Conservation (phyloP, 2,113 vertebrate species). For the Propithecus coquereli region DNA sequence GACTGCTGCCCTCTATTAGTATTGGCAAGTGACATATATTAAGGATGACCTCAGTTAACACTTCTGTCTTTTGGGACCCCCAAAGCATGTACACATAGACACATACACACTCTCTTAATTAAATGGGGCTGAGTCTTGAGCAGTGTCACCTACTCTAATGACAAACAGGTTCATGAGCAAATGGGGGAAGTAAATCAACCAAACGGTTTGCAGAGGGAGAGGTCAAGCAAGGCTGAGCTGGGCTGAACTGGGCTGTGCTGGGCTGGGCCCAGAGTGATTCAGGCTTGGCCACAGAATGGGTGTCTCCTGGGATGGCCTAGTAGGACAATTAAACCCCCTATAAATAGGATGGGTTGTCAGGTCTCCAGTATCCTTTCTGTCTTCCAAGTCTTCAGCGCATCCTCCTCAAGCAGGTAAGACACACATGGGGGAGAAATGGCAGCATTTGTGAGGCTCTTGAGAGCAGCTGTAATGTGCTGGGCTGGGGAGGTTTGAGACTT, state of each 20-base stretch:
- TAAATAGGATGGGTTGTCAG: constrained; percentile 53
- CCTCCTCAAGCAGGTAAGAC: constrained; percentile 63
- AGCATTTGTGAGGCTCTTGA: not conserved
- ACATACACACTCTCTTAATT: constrained; percentile 48
- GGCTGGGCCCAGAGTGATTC: constrained; percentile 41
- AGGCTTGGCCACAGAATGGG: constrained; percentile 49
- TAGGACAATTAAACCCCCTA: constrained; percentile 50
- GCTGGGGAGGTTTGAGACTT: not conserved
- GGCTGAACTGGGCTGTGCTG: not conserved
- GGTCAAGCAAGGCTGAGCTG: not conserved
- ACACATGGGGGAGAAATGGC: not conserved
- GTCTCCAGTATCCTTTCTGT: not conserved
- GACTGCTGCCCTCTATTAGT: not conserved
- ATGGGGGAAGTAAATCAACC: constrained; percentile 60
- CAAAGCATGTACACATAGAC: not conserved
- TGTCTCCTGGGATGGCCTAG: constrained; percentile 58
- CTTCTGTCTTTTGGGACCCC: not conserved
- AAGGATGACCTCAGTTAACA: not conserved
- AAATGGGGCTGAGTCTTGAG: constrained; percentile 44
- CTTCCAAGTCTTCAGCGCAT: constrained; percentile 34
- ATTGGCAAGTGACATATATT: not conserved
- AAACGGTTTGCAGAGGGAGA: constrained; percentile 43
- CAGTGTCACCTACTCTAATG: constrained; percentile 20
- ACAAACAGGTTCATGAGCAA: constrained; percentile 71
- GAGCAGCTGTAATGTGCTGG: not conserved